Evolutionary conservation across 2,888 invertebrate genomes (phyloP).

Genomic region (Habrosyne pyritoides): DNA sequence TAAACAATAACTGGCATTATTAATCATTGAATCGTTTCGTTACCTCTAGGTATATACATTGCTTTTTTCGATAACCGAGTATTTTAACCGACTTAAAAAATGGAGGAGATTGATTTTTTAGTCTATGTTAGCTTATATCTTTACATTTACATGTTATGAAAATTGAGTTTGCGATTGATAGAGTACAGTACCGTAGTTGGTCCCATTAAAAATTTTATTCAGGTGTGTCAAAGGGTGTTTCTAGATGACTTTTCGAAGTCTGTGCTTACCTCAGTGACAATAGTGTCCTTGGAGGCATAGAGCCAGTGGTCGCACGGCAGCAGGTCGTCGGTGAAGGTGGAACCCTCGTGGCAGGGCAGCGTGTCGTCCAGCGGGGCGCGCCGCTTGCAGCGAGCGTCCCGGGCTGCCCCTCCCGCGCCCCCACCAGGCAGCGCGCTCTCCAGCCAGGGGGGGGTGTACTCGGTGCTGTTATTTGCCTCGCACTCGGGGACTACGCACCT

Average conservation of each 20-base stretch:
- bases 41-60: too few relatives aligned
- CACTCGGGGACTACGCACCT: slow-evolving; percentile 76
- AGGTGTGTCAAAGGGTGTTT: too few relatives aligned
- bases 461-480: slow-evolving; percentile 60
- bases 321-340: slow-evolving; percentile 60
- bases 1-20: too few relatives aligned
- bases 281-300: slow-evolving; percentile 49
- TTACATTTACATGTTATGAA: too few relatives aligned
- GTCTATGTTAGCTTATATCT: too few relatives aligned
- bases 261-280: slow-evolving; percentile 47
- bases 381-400: slow-evolving; percentile 52
- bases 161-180: too few relatives aligned
- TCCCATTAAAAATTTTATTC: too few relatives aligned
- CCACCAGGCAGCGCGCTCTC: slow-evolving; percentile 45
- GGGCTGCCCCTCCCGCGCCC: slow-evolving; percentile 26
- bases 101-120: too few relatives aligned
- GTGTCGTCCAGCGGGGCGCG: slow-evolving; percentile 40
- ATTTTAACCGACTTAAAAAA: too few relatives aligned
- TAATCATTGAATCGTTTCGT: too few relatives aligned
- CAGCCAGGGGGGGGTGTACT: slow-evolving; percentile 60
- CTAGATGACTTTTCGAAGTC: not conserved
- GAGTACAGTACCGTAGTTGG: too few relatives aligned
- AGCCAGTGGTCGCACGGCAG: slow-evolving; percentile 46
- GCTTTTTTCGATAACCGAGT: too few relatives aligned
- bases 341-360: slow-evolving; percentile 40